Evolutionary conservation across 2,888 invertebrate genomes (phyloP), one percentile per base, ranked within the genome.

Genomic region (Xanthia togata): DNA sequence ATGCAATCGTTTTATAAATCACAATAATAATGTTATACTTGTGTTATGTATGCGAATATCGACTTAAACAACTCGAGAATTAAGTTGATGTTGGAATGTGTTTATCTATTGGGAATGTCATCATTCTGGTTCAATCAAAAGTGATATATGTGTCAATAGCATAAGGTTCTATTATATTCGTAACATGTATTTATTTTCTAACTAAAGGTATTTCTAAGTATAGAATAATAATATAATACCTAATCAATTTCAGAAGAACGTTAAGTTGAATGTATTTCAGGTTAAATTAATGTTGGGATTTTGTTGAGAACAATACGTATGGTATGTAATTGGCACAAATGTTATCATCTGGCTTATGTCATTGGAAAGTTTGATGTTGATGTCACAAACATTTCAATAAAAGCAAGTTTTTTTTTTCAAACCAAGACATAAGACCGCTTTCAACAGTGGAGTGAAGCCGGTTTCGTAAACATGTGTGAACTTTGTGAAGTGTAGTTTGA

Each of bases 141-240:
- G 0, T 63, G 20, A 38, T 9, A 3, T 65, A 11, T 44, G 4
- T 14, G 8, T 4, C 9, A 65, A 55, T 23, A 12, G 8, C 0
- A 23, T 76, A 60, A 50, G 59, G 77, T 31, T 50, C 47, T 59
- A 4, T 50, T 38, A 5, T 75, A 14, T 57, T 57, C 0, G 26
- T 44, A 44, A 14, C 8, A 73, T n/a, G 12, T 31, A 5, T 35
- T 8, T 65, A 14, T 59, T 26, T 59, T 38, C 3, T 6, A 17
- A 60, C 41, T 2, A 0, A 17, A n/a, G 38, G 12, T 2, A 6
- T 44, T 77, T 62, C 17, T 38, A 38, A 31, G 31, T 50, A 14
- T 76, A n/a, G 17, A 76, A 76, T 12, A 59, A n/a, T 17, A 11
- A n/a, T 47, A 76, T 2, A 35, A 35, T 35, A n/a, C n/a, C n/a